Base-by-base conservation (phyloP, 2,797 vertebrate genomes). In the Tenualosa thibaudeaui region DNA sequence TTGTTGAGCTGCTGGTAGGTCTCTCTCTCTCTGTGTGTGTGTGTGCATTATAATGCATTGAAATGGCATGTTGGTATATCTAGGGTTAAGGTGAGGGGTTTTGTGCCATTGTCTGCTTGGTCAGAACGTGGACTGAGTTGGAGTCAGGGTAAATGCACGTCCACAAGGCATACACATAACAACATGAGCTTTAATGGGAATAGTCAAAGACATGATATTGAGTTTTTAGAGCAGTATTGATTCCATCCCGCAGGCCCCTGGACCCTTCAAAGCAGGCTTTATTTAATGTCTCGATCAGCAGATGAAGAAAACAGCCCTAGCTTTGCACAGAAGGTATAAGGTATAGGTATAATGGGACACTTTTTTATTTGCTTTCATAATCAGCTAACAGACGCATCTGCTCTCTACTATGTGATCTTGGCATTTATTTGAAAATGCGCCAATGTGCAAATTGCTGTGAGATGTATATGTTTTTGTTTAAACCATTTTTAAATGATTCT, bases 361-460 rank as follows among this genome's bases (percentile, higher is more conserved):
- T 92, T 93, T 93, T 92, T 92, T 93, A 94, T 94, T 94, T 92
- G 93, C 92, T 94, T 91, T 88, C 87, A 89, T 93, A 88, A 93
- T 89, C 91, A 89, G 91, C 87, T 90, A 88, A 40, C 31, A 43
- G 40, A 78, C 19, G 2, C 15, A 78, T 43, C 71, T 78, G 71
- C 71, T 46, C 12, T 71, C 37, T 46, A 8, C 37, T 46, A 6
- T 78, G 15, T 8, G 68, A 19, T 43, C 15, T 46, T 43, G 12
- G 17, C 10, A 37, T 78, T 22, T 5, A 43, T 3, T 3, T 78
- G 3, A 71, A 17, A 12, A 6, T 75, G 68, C 15, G 17, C 0
- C 31, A 43, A 43, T 75, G 1, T 68, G 26, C 24, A 68, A 37
- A 31, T 15, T 40, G 31, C 31, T 71, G 37, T 75, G 31, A 40